These are phyloP conservation scores for Hippocampus kuda DNA, from an alignment of 2,797 vertebrate genomes.

Conservation along the genomic window DNA sequence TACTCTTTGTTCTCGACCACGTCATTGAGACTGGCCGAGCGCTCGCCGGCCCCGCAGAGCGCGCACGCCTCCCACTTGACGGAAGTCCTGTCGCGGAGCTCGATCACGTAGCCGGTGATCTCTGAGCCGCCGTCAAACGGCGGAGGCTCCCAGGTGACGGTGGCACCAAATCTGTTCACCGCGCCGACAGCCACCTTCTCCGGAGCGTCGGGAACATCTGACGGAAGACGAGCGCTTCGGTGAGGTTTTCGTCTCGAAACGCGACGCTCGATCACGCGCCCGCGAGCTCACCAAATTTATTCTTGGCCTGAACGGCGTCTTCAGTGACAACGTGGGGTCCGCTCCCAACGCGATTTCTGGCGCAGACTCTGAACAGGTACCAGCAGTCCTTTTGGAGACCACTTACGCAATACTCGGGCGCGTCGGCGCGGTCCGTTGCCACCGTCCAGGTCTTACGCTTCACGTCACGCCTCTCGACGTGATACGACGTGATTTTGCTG, in stretches of 20 bases:
- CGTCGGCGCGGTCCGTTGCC: constrained; percentile 83
- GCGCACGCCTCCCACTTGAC: constrained; percentile 88
- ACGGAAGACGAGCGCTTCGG: not conserved
- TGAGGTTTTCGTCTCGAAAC: not conserved
- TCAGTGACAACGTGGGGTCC: constrained; percentile 82
- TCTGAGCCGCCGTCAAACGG: constrained; percentile 85
- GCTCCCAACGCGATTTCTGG: constrained; percentile 87
- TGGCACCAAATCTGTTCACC: constrained; percentile 87
- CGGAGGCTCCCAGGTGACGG: constrained; percentile 86
- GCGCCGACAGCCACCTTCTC: constrained; percentile 76
- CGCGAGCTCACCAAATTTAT: constrained; percentile 82
- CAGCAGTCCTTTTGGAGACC: constrained; percentile 84
- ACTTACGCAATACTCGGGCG: constrained; percentile 87
- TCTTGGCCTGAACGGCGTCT: constrained; percentile 88
- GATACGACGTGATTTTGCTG: constrained; percentile 88
- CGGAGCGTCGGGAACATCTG: constrained; percentile 94
- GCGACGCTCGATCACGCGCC: no score
- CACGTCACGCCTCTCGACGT: constrained; percentile 87
- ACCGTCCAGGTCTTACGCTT: constrained; percentile 93
- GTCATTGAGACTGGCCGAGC: constrained; percentile 76
- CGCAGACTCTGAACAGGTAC: constrained; percentile 94
- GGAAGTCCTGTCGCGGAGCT: constrained; percentile 87
- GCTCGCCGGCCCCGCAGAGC: constrained; percentile 73
- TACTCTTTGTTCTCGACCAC: constrained; percentile 98
- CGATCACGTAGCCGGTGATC: constrained; percentile 84